phyloP scores from a whole-genome alignment of 92 coral and sea anemone species.

The Porites evermanni region DNA sequence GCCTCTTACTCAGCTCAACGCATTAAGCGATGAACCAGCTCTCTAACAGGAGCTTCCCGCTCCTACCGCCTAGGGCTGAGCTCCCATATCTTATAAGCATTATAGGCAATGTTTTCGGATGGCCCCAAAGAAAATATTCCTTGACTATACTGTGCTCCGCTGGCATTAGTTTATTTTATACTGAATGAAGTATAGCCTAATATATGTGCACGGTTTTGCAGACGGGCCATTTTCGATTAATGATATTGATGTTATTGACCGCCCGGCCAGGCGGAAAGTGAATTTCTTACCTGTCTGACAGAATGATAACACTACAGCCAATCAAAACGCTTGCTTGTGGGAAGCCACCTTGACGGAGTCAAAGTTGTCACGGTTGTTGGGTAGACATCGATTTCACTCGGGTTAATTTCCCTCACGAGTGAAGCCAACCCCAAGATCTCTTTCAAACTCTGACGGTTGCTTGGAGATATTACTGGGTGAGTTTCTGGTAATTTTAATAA shows the following conservation, averaged over 20 bases:
- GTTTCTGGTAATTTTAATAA: constrained; percentile 6
- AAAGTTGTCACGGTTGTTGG: neutral
- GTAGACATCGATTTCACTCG: neutral
- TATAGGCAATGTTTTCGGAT: too few species aligned
- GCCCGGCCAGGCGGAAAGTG: constrained; percentile 17
- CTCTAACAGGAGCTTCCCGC: too few species aligned
- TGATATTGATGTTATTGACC: constrained; percentile 35
- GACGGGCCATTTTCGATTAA: constrained; percentile 19
- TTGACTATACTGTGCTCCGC: too few species aligned
- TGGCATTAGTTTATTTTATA: too few species aligned
- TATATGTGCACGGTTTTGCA: neutral
- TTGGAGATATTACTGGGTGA: constrained; percentile 22
- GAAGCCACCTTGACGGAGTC: constrained; percentile 35
- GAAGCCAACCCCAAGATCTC: neutral
- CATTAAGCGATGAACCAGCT: too few species aligned
- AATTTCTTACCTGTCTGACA: constrained; percentile 43
- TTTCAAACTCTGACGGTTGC: neutral
- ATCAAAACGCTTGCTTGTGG: constrained; percentile 50
- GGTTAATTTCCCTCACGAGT: neutral
- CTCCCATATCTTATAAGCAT: too few species aligned
- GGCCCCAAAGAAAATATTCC: too few species aligned
- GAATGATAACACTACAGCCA: constrained; percentile 15
- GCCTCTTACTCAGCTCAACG: too few species aligned
- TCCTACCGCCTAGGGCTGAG: too few species aligned
- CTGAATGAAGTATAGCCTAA: too few species aligned